Percentiles rank a stretch among this genome's conserved stretches.
Conservation (phyloP, 2,797 vertebrate species). For the Typhlichthys subterraneus region DNA sequence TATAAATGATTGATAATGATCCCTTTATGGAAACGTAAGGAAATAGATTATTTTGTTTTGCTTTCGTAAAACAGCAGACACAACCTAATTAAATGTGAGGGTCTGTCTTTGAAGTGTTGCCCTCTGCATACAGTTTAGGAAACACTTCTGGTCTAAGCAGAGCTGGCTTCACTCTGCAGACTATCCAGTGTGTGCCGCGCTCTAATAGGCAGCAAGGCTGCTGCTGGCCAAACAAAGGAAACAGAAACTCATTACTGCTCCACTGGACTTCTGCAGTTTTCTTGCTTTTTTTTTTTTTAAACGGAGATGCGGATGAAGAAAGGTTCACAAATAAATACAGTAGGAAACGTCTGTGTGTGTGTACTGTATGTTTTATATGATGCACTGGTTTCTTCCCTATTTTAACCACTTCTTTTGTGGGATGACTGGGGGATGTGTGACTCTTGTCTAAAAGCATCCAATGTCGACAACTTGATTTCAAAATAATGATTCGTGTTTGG, state of each 20-base stretch:
- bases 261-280: constrained; percentile 40
- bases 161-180: constrained; percentile 25
- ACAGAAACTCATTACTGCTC: constrained; percentile 63
- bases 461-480: too few relatives aligned
- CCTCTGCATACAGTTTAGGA: constrained; percentile 43
- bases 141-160: constrained; percentile 42
- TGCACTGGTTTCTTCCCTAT: too few relatives aligned
- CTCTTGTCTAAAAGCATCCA: too few relatives aligned
- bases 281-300: constrained; percentile 9
- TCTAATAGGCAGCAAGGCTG: constrained; percentile 51
- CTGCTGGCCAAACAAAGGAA: constrained; percentile 66
- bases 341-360: constrained; percentile 10
- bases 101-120: constrained; percentile 60
- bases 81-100: constrained; percentile 52
- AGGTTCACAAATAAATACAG: constrained; percentile 36
- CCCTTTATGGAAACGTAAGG: constrained; percentile 31
- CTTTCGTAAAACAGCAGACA: constrained; percentile 36
- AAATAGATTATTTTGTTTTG: constrained; percentile 46
- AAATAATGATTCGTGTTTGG: background rate
- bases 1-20: constrained; percentile 50
- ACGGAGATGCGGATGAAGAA: constrained; percentile 11
- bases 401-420: too few relatives aligned
- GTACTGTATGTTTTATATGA: background rate
- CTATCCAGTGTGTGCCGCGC: constrained; percentile 13
- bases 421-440: too few relatives aligned